A percentile compares a stretch with the other conserved stretches of the same genome.
Conservation (phyloP, 53 echinoderm and acorn worm species). For the Holothuria leucospilota region DNA sequence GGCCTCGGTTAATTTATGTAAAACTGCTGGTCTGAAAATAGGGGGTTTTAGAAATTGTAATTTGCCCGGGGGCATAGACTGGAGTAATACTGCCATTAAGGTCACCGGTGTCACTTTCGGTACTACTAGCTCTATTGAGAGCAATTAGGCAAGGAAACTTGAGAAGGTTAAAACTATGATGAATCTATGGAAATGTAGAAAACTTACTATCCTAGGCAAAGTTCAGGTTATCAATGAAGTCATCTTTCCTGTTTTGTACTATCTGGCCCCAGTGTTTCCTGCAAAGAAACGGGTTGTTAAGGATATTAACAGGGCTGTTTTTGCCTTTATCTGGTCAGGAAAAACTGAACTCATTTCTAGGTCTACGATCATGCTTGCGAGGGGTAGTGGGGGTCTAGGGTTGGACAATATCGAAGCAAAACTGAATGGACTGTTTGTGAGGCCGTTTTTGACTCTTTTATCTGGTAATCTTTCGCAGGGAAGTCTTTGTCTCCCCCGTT, state of each 20-base stretch:
- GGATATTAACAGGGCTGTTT: neutral
- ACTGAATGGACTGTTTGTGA: slow-evolving; percentile 28
- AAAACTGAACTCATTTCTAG: neutral
- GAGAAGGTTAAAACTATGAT: neutral
- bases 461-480: neutral
- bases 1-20: too few species aligned
- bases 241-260: too few species aligned
- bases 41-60: too few species aligned
- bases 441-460: neutral
- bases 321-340: slow-evolving; percentile 16
- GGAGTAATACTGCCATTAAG: too few species aligned
- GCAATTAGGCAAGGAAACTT: neutral
- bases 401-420: neutral
- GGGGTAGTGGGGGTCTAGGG: slow-evolving; percentile 15
- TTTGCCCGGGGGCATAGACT: too few species aligned
- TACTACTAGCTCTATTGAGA: neutral
- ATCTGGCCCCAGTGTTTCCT: too few species aligned
- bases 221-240: too few species aligned
- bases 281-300: neutral
- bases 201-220: too few species aligned
- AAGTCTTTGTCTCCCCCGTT: neutral
- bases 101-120: neutral
- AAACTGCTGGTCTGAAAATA: too few species aligned
- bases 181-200: too few species aligned
- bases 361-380: neutral